Base-by-base conservation (phyloP, 2,113 vertebrate genomes). In the Tachuris rubrigastra region DNA sequence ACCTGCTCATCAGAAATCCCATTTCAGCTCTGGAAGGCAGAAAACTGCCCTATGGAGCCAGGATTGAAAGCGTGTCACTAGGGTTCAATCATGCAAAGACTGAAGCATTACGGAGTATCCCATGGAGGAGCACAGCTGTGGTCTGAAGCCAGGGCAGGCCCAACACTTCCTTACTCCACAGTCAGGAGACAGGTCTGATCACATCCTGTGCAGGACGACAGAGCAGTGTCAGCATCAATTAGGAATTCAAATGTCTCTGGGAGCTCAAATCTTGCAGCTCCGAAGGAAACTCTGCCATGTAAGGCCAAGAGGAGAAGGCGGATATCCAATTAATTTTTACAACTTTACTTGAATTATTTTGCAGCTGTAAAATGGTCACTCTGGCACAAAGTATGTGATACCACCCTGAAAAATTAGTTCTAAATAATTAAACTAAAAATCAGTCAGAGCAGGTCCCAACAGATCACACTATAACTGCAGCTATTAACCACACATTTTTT, bases 391-490 rank as follows among this genome's bases (percentile, higher is more conserved):
- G 27, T 67, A 78, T 8, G 15, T 46, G 27, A 73, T 62, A 66
- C 42, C 79, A 69, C 59, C 83, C 87, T 90, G 85, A 96, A 44
- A 95, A 91, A 95, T 71, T 19, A 89, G 50, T 69, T 69, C 74
- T 95, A 89, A 95, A 95, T 96, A 95, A 96, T 31, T 96, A 50
- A 96, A 73, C 49, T 2, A 42, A 85, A 52, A 63, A 90, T 90
- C 72, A 88, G 75, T 88, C 84, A 84, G 65, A 88, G 37, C 78
- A 84, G 24, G 73, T 91, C 71, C 76, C 65, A 91, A 60, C 66
- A 92, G 58, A 80, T 87, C 62, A 78, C 42, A 46, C 18, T n/a
- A 2, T 85, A 96, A 95, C 44, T 92, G 89, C 65, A 82, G 89
- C 73, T 88, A 93, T 94, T 96, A 96, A 86, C 21, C 4, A 85